Base-by-base conservation (phyloP, 2,888 invertebrate genomes). In the Chrysomela aeneicollis region DNA sequence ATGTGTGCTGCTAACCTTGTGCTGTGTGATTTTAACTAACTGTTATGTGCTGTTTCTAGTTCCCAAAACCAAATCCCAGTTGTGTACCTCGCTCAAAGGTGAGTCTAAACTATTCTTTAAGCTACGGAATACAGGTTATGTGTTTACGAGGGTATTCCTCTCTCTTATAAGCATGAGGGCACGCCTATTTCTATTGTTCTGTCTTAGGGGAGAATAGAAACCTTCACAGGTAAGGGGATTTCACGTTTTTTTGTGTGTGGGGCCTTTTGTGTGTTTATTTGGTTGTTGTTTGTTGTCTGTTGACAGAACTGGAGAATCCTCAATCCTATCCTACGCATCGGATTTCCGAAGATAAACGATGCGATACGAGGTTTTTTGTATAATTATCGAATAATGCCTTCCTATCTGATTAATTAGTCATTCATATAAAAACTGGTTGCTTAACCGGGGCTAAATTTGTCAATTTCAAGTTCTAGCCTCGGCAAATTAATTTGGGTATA, bases 1-100 rank as follows among this genome's bases (percentile, higher is more conserved):
- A 78, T 80, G 81, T 82, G 81, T 80, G 79, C 78, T 75, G 81
- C 81, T 78, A 79, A 79, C 75, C 77, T 79, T 81, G 81, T 80
- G 80, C 76, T 76, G 76, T 80, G 75, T 71, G 71, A 76, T 74
- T 70, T 71, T 62, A 59, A 66, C 55, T 62, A 70, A 76, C 71
- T 73, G 73, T 74, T 70, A 74, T 77, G 73, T 72, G 67, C 69
- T 71, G 73, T 73, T 70, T 73, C 74, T 73, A 70, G 71, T 70
- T 71, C 72, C 73, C 70, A 70, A 71, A 63, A 69, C 71, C 70
- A 70, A 71, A 63, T 68, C 71, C 68, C 65, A 61, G 64, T 69
- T 71, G 73, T 73, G 69, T 67, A 65, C 63, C 63, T 55, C 32
- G 46, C 66, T 68, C 71, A 68, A 74, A 77, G 78, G 78, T 78